These are phyloP conservation scores for Pogonocichla stellata DNA, from an alignment of 2,113 vertebrate species.

Conservation along the genomic window DNA sequence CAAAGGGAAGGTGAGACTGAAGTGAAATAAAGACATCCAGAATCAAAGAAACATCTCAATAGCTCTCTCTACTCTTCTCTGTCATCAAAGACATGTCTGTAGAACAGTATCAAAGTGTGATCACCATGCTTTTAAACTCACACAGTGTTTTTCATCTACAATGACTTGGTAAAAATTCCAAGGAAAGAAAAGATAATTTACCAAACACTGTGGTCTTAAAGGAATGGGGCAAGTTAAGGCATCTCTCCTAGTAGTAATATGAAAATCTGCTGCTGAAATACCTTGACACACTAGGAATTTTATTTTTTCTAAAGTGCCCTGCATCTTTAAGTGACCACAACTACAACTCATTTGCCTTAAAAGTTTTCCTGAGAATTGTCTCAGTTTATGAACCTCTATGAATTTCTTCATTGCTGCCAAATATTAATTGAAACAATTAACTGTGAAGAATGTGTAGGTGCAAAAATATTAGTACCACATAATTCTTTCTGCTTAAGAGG, in stretches of 20 bases:
- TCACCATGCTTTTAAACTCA: not conserved
- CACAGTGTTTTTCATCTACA: not conserved
- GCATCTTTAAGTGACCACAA: not conserved
- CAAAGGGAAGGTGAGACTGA: not conserved
- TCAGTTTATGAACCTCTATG: slow-evolving; percentile 1
- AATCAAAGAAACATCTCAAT: not conserved
- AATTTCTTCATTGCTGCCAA: slow-evolving; percentile 60
- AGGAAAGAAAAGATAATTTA: not conserved
- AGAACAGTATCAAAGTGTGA: not conserved
- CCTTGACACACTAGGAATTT: not conserved
- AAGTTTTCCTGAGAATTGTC: not conserved
- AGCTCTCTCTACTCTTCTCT: not conserved
- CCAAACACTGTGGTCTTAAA: not conserved
- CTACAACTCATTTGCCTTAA: not conserved
- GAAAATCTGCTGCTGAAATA: not conserved
- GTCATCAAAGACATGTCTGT: not conserved
- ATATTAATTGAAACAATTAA: slow-evolving; percentile 80
- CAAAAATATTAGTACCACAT: slow-evolving; percentile 68
- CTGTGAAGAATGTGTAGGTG: slow-evolving; percentile 56
- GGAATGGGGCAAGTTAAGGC: not conserved
- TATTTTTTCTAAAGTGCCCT: not conserved
- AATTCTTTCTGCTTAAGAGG: slow-evolving; percentile 77
- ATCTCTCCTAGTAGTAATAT: not conserved
- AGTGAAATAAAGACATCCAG: not conserved
- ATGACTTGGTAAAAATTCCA: not conserved